Conservation (phyloP, 2,888 invertebrate genomes). For the Desoria tigrina region DNA sequence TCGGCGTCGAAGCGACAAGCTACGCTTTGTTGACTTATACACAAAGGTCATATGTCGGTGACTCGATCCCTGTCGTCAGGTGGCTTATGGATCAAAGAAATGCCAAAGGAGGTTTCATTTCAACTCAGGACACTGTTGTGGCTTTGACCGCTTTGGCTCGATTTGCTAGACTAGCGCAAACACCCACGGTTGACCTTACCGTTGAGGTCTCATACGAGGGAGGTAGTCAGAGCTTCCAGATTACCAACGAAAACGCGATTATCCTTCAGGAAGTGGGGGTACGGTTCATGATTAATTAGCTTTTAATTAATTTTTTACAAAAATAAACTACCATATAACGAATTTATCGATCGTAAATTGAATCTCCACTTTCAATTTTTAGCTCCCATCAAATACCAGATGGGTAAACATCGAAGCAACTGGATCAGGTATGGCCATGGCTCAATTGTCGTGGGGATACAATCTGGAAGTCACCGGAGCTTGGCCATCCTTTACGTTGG, state of each 20-base stretch:
- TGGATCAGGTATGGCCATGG: constrained; percentile 76
- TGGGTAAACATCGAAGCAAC: constrained; percentile 72
- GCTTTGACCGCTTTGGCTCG: constrained; percentile 74
- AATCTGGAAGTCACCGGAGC: constrained; percentile 83
- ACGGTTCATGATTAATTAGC: constrained; percentile 46
- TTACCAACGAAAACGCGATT: constrained; percentile 75
- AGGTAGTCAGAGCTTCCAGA: constrained; percentile 60
- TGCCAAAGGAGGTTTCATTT: constrained; percentile 70
- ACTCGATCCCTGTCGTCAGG: constrained; percentile 66
- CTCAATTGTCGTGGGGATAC: constrained; percentile 77
- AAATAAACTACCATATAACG: no score
- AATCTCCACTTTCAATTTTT: constrained; percentile 36
- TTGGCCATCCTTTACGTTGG: constrained; percentile 82
- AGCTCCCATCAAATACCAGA: constrained; percentile 63
- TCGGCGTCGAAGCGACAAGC: constrained; percentile 83
- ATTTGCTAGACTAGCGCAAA: constrained; percentile 66
- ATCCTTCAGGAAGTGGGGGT: constrained; percentile 79
- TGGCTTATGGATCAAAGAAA: constrained; percentile 74
- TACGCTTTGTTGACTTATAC: constrained; percentile 77
- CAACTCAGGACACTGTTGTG: constrained; percentile 61
- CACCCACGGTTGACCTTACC: constrained; percentile 60
- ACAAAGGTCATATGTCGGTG: constrained; percentile 58
- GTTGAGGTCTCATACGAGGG: constrained; percentile 62
- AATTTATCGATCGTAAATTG: neutral
- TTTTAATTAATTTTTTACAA: no score